Percentiles rank a stretch among this genome's conserved stretches.
These are phyloP conservation scores for Drosophila neonasuta DNA, from an alignment of 2,888 invertebrate species.

Conservation along the genomic window DNA sequence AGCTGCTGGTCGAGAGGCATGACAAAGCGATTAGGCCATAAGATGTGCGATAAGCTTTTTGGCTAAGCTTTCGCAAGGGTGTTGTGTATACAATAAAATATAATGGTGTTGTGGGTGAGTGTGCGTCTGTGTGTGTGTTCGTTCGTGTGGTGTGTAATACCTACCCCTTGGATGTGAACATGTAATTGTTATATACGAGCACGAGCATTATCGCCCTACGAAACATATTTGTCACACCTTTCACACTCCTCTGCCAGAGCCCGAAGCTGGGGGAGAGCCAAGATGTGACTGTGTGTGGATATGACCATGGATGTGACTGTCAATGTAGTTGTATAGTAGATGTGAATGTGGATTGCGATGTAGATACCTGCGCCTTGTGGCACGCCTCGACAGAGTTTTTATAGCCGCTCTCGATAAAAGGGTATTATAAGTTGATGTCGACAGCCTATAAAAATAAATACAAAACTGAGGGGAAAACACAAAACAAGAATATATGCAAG, in stretches of 20 bases:
- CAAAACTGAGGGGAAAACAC: too few relatives aligned
- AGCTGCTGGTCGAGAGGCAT: slow-evolving; percentile 16
- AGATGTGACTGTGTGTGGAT: slow-evolving; percentile 9
- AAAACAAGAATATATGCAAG: too few relatives aligned
- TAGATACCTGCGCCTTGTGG: slow-evolving; percentile 46
- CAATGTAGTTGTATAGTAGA: neutral
- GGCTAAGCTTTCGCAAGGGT: slow-evolving; percentile 24
- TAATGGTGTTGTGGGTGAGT: neutral
- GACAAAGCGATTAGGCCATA: slow-evolving; percentile 27
- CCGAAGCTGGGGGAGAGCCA: slow-evolving; percentile 20
- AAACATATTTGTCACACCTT: slow-evolving; percentile 68
- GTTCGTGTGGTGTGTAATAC: slow-evolving; percentile 23
- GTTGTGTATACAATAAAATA: slow-evolving; percentile 16
- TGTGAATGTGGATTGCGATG: slow-evolving; percentile 23
- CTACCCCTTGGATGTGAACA: slow-evolving; percentile 38
- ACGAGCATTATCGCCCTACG: slow-evolving; percentile 51
- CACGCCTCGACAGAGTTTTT: slow-evolving; percentile 25
- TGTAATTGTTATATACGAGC: slow-evolving; percentile 41
- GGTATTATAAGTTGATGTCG: neutral
- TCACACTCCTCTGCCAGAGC: slow-evolving; percentile 38
- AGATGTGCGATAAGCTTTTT: slow-evolving; percentile 34
- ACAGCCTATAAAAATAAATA: neutral
- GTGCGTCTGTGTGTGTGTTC: slow-evolving; percentile 4
- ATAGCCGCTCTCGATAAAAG: neutral
- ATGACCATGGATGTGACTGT: neutral